These are phyloP conservation scores for Anniella stebbinsi DNA, from an alignment of 2,797 vertebrate genomes.

Conservation along the genomic window DNA sequence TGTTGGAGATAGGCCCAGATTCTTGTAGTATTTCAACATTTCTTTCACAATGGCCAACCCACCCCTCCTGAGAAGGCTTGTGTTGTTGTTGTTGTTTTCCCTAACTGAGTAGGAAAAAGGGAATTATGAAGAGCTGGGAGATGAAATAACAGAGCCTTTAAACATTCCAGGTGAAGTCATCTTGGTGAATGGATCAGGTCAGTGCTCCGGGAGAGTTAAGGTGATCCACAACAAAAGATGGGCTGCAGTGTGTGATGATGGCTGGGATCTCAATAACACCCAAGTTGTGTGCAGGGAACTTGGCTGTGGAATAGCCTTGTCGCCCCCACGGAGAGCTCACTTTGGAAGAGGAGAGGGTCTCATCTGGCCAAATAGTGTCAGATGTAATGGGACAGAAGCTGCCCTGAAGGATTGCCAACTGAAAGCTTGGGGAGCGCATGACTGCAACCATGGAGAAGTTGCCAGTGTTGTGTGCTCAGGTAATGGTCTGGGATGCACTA, in stretches of 20 bases:
- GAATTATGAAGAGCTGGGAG: no score
- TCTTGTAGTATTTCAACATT: no score
- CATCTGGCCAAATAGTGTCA: not conserved
- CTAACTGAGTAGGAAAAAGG: no score
- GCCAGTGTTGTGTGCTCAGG: not conserved
- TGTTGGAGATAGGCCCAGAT: no score
- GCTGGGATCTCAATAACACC: constrained; percentile 35
- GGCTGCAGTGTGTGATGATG: constrained; percentile 67
- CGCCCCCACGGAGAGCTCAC: not conserved
- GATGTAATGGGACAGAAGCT: not conserved
- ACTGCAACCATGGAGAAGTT: not conserved
- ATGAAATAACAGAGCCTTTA: not conserved
- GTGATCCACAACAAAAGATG: constrained; percentile 53
- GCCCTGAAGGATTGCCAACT: not conserved
- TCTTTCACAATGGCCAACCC: no score
- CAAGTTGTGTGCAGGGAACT: constrained; percentile 59
- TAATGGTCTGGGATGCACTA: not conserved
- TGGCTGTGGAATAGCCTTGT: constrained; percentile 50
- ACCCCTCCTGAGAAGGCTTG: no score
- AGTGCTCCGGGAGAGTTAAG: constrained; percentile 69
- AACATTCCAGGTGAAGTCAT: not conserved
- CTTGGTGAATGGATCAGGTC: constrained; percentile 59
- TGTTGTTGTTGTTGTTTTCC: no score
- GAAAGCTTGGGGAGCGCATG: not conserved
- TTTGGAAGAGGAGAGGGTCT: not conserved